Evolutionary conservation across 2,113 vertebrate species (phyloP), one percentile per base, ranked within the genome.

Genomic region (Ceyx cyanopectus): DNA sequence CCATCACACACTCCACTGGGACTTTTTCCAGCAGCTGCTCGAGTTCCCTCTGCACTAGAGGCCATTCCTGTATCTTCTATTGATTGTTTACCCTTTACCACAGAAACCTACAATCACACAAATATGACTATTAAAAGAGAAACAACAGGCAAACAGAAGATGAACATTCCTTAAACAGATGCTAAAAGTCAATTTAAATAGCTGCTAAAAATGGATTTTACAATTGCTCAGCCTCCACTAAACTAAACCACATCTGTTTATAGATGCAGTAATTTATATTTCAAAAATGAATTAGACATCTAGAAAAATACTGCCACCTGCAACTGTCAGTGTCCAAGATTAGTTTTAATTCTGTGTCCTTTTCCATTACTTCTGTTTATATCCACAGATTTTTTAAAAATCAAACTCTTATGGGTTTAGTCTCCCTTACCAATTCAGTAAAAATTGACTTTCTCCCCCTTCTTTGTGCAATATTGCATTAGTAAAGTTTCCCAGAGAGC

Each of bases 51-150:
- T 70, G 30, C 57, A 58, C 16, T 82, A 74, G 80, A 5, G 86
- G 73, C 22, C 32, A 56, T 74, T 81, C 30, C 53, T 48, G 41
- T 26, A 60, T 87, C 89, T 87, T 6, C 43, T 54, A 66, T 15
- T 1, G 15, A 70, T 57, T 1, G 54, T 48, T 87, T 68, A 69
- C 67, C n/a, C 72, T 89, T 87, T 77, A 41, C 7, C 53, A 56
- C 48, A 7, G 89, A 96, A 79, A 73, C 45, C 89, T 95, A 61
- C 11, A 93, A 63, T 24, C 32, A 87, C 22, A 77, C 6, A 88
- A 46, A 75, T 22, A 77, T 21, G 57, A 89, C 4, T 50, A 72
- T 30, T 37, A 65, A 32, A 82, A 85, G 15, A 51, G 19, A 79
- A 81, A 50, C 1, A 79, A 37, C 11, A 50, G 43, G 11, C 8